These are phyloP conservation scores for Galerucella pusilla DNA, from an alignment of 2,888 invertebrate genomes.

Conservation along the genomic window DNA sequence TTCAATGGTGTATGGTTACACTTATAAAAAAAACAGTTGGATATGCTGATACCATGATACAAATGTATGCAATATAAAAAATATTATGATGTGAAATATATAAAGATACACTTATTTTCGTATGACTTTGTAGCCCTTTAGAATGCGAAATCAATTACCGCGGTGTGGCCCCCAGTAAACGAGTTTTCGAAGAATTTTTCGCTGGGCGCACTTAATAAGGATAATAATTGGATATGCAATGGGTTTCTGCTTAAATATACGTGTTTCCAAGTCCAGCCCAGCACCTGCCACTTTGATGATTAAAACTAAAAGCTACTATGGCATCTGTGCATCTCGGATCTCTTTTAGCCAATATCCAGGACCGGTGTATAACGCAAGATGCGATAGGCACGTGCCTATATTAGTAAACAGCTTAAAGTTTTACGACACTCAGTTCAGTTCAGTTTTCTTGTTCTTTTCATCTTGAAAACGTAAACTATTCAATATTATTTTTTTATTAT, in stretches of 20 bases:
- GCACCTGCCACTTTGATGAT: conserved; percentile 40
- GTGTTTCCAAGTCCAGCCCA: conserved; percentile 35
- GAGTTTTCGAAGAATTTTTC: conserved; percentile 42
- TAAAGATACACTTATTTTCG: background rate
- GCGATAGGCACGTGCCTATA: conserved; percentile 14
- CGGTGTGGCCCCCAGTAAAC: conserved; percentile 37
- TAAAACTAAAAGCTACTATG: conserved; percentile 34
- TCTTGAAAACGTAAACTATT: too few relatives aligned
- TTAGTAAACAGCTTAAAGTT: background rate
- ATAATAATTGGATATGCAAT: conserved; percentile 44
- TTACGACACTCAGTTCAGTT: background rate
- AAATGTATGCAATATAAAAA: background rate
- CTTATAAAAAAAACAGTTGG: background rate
- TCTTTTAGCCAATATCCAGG: conserved; percentile 1
- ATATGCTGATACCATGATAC: background rate
- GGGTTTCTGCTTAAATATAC: conserved; percentile 37
- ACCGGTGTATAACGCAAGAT: background rate
- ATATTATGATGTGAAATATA: background rate
- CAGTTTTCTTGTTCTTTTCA: too few relatives aligned
- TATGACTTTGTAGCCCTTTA: background rate
- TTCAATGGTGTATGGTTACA: too few relatives aligned
- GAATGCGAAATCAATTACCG: conserved; percentile 35
- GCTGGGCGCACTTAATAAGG: conserved; percentile 43
- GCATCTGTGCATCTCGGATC: conserved; percentile 24
- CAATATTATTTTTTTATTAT: too few relatives aligned